Evolutionary conservation across 2,797 vertebrate species (phyloP).

Genomic region (Limnodromus scolopaceus): DNA sequence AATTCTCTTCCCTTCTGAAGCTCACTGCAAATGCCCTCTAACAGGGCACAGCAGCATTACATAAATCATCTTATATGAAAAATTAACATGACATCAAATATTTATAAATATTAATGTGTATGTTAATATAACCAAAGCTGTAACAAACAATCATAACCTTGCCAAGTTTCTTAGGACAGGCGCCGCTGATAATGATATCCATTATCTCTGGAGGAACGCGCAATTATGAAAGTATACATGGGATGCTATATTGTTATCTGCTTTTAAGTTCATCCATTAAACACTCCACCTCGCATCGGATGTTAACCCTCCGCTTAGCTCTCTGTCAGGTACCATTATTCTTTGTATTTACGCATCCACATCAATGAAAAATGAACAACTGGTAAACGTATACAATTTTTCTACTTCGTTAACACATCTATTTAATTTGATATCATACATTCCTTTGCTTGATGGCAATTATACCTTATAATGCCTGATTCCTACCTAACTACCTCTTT

Average conservation of each 20-base stretch:
- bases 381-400: background rate
- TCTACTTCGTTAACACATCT: background rate
- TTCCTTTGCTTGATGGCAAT: background rate
- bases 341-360: background rate
- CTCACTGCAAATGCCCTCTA: conserved; percentile 80
- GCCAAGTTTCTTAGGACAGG: conserved; percentile 85
- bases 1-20: conserved; percentile 74
- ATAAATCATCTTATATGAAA: conserved; percentile 88
- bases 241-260: conserved; percentile 77
- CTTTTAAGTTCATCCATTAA: conserved; percentile 79
- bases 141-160: conserved; percentile 87
- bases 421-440: background rate
- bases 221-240: conserved; percentile 78
- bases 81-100: conserved; percentile 89
- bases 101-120: conserved; percentile 90
- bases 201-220: conserved; percentile 83
- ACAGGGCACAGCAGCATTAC: conserved; percentile 80
- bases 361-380: conserved; percentile 4
- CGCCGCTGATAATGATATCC: conserved; percentile 85
- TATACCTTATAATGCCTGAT: background rate
- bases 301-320: conserved; percentile 68
- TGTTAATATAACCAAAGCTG: conserved; percentile 88
- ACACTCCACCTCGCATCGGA: conserved; percentile 53
- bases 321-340: conserved; percentile 52
- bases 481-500: background rate